phyloP scores from a whole-genome alignment of 2,888 invertebrate species.

The Monochamus alternatus region DNA sequence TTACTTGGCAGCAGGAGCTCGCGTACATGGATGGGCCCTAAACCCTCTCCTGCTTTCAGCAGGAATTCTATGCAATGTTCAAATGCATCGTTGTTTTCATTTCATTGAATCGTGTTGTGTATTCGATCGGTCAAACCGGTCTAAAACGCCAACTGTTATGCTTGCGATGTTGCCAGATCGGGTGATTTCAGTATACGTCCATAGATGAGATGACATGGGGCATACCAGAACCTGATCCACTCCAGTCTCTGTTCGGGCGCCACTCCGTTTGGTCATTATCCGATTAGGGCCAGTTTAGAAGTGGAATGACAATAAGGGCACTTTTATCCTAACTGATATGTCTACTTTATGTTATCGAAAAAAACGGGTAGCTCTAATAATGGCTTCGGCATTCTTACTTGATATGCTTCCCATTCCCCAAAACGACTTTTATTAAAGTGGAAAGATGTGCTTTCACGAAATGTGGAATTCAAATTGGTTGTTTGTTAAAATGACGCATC shows the following conservation, averaged over 20 bases:
- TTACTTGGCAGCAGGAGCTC: constrained; percentile 38
- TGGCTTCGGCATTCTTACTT: constrained; percentile 16
- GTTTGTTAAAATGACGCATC: neutral
- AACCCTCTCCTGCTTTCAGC: constrained; percentile 41
- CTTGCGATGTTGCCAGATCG: constrained; percentile 44
- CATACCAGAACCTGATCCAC: constrained; percentile 5
- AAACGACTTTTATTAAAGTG: neutral
- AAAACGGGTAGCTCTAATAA: constrained; percentile 23
- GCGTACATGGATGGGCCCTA: constrained; percentile 48
- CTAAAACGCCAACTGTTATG: constrained; percentile 55
- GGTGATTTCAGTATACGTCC: constrained; percentile 38
- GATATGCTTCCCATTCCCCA: constrained; percentile 3
- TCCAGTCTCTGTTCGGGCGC: constrained; percentile 22
- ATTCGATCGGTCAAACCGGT: constrained; percentile 54
- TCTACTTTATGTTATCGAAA: constrained; percentile 21
- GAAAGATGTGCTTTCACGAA: neutral
- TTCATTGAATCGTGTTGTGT: constrained; percentile 49
- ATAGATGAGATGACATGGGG: constrained; percentile 41
- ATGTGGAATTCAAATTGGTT: neutral
- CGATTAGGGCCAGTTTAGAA: constrained; percentile 24
- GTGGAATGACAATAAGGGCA: constrained; percentile 15
- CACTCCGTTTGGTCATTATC: constrained; percentile 24
- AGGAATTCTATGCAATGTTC: constrained; percentile 46
- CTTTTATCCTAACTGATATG: constrained; percentile 17
- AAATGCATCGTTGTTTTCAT: constrained; percentile 48